Conservation (phyloP, 2,888 invertebrate genomes). For the Leptopilina syphax region DNA sequence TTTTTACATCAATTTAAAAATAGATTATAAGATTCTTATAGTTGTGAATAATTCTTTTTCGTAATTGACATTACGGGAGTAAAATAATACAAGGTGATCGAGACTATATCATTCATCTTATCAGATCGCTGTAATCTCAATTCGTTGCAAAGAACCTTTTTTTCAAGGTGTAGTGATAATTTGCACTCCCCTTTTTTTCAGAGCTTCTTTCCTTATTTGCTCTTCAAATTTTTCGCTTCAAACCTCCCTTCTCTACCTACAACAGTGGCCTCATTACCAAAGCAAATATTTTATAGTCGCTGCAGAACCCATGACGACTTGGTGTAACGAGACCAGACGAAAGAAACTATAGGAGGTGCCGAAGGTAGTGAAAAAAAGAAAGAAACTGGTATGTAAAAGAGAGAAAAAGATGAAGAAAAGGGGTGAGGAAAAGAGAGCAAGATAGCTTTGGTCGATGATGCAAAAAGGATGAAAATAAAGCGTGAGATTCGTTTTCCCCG, state of each 20-base stretch:
- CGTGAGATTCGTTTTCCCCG: conserved; percentile 44
- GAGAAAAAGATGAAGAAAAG: conserved; percentile 55
- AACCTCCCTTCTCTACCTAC: conserved; percentile 60
- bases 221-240: conserved; percentile 66
- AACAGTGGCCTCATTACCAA: conserved; percentile 75
- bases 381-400: conserved; percentile 47
- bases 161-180: conserved; percentile 68
- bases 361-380: conserved; percentile 51
- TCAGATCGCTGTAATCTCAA: conserved; percentile 48
- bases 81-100: neutral
- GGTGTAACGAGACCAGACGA: conserved; percentile 52
- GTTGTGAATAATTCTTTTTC: too few species aligned
- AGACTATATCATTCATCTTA: conserved; percentile 5
- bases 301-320: conserved; percentile 63
- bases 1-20: too few species aligned
- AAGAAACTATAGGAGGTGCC: conserved; percentile 51
- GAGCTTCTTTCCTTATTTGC: conserved; percentile 70
- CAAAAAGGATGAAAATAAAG: conserved; percentile 56
- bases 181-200: conserved; percentile 62
- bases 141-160: conserved; percentile 56
- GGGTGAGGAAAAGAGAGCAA: conserved; percentile 63
- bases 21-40: too few species aligned
- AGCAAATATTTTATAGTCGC: conserved; percentile 76
- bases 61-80: too few species aligned
- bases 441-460: conserved; percentile 51